A percentile compares a stretch with the other conserved stretches of the same genome.
Conservation (phyloP, 2,797 vertebrate genomes). For the Crax fasciolata region DNA sequence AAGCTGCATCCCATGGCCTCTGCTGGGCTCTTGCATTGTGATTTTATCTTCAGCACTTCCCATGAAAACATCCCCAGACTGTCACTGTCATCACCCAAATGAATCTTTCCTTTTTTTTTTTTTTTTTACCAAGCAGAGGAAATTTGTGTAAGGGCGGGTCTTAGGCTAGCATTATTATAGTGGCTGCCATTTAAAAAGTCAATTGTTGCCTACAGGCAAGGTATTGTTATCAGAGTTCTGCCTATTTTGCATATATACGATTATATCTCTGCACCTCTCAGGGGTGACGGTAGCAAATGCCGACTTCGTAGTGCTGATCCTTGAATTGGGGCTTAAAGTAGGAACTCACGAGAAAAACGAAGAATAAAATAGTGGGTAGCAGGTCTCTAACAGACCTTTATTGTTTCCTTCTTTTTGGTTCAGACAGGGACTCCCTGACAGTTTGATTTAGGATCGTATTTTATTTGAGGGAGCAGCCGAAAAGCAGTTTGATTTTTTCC, state of each 20-base stretch:
- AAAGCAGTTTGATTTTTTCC: constrained; percentile 12
- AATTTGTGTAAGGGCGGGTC: constrained; percentile 23
- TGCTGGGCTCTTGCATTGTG: rapidly evolving
- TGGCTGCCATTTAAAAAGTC: constrained; percentile 74
- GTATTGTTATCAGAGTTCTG: constrained; percentile 65
- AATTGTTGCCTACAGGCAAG: constrained; percentile 74
- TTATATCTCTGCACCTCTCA: constrained; percentile 56
- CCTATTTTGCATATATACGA: constrained; percentile 67
- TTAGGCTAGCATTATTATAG: constrained; percentile 26
- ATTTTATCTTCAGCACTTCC: not conserved
- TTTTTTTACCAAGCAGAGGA: constrained; percentile 23
- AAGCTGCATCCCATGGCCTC: not conserved
- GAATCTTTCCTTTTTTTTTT: not conserved
- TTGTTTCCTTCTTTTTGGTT: not conserved
- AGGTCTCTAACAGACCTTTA: constrained; percentile 3
- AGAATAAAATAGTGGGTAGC: not conserved
- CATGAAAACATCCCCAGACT: rapidly evolving
- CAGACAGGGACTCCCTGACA: not conserved
- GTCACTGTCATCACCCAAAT: not conserved
- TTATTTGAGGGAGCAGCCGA: constrained; percentile 22
- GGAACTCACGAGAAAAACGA: not conserved
- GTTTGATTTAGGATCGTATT: constrained; percentile 20
- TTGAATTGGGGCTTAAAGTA: constrained; percentile 30
- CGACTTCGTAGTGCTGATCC: not conserved
- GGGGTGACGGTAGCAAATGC: constrained; percentile 67